Base-by-base conservation (phyloP, 2,888 invertebrate genomes). In the Pemphredon lugubris region DNA sequence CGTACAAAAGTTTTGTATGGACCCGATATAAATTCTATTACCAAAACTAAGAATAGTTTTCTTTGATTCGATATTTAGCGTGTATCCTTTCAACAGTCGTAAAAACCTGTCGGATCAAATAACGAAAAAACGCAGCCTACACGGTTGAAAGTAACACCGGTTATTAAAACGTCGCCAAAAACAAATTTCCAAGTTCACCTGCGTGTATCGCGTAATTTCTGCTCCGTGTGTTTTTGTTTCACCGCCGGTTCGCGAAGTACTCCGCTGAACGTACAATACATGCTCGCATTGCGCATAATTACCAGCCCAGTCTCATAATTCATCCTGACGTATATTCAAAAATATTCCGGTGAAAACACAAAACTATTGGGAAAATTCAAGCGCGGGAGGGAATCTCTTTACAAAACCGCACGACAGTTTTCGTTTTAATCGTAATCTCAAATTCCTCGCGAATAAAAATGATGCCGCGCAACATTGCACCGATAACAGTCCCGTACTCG, bases 211-310 rank as follows among this genome's bases (percentile, higher is more conserved):
- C 9, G 16, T 14, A 51, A 51, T 51, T 45, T 39, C 26, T n/a
- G n/a, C 0, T 7, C 13, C 16, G 13, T 2, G 16, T 5, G 23
- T 48, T 48, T 57, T 42, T 60, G 34, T 50, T 51, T 44, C 18
- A 4, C 13, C 13, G 4, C 14, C n/a, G n/a, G 39, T 21, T 21
- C 16, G 7, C 16, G 23, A 23, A 13, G 48, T 7, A 34, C 18
- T 5, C 32, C 32, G n/a, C 11, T 18, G 20, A 26, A 60, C 14
- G 42, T 9, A 5, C 7, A 30, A 32, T 37, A 30, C 7, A 14
- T 47, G 47, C 21, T 16, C 20, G 1, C 40, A n/a, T 9, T 14
- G 20, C 23, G 65, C 42, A 59, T 59, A 65, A 59, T 59, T 65
- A 51, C 30, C 58, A 14, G 34, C 18, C 45, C 40, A 13, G 16